These are phyloP conservation scores for Hystrix cristata DNA, from an alignment of 2,113 vertebrate species.

Conservation along the genomic window DNA sequence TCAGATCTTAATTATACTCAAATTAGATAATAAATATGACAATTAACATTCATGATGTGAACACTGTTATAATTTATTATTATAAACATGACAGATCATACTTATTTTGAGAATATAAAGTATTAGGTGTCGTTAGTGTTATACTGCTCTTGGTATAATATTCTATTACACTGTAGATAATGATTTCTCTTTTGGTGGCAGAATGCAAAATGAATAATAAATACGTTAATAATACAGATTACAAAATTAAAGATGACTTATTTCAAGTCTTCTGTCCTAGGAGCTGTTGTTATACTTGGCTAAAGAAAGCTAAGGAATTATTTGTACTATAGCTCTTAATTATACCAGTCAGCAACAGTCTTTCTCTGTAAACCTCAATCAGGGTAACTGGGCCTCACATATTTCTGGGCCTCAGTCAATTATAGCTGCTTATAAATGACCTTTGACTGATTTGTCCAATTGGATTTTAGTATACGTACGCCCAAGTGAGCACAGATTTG, in stretches of 20 bases:
- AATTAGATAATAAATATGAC: background rate
- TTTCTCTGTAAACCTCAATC: conserved; percentile 22
- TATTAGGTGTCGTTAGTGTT: background rate
- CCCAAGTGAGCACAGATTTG: background rate
- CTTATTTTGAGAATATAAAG: background rate
- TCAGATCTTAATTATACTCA: background rate
- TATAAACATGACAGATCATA: background rate
- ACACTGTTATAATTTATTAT: background rate
- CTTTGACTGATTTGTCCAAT: conserved; percentile 30
- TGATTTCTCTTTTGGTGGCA: background rate
- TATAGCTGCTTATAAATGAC: background rate
- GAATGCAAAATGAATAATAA: conserved; percentile 47
- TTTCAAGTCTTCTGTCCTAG: background rate
- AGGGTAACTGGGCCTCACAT: background rate
- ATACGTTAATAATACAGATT: conserved; percentile 41
- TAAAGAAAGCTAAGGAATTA: background rate
- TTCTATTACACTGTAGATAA: background rate
- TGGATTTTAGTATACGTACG: background rate
- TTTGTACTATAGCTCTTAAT: conserved; percentile 1
- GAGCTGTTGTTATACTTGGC: background rate
- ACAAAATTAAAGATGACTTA: conserved; percentile 30
- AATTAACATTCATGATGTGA: background rate
- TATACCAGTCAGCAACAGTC: background rate
- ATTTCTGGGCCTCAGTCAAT: background rate
- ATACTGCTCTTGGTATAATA: background rate